Evolutionary conservation across 2,888 invertebrate species (phyloP).

Genomic region (Melanostoma mellinum): DNA sequence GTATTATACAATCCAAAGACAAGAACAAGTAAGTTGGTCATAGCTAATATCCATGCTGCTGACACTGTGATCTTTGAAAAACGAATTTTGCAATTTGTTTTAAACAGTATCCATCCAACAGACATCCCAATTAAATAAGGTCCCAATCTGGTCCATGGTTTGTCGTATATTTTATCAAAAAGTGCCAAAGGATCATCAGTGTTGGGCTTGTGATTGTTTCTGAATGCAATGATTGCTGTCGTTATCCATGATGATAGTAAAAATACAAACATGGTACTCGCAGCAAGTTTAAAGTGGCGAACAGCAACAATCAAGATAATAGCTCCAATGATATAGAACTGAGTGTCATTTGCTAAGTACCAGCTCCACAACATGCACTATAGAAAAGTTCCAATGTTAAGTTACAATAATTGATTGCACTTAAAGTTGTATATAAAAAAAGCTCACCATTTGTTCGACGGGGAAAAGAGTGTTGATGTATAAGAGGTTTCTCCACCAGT

Average conservation of each 20-base stretch:
- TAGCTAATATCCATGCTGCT: conserved; percentile 88
- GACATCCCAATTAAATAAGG: conserved; percentile 93
- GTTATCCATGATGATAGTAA: conserved; percentile 90
- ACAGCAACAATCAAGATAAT: conserved; percentile 91
- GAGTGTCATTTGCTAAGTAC: conserved; percentile 94
- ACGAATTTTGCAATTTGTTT: conserved; percentile 89
- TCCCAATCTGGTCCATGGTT: conserved; percentile 93
- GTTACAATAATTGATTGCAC: background rate
- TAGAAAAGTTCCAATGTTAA: conserved; percentile 8
- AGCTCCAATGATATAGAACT: conserved; percentile 92
- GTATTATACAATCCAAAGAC: conserved; percentile 90
- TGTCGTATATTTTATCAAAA: conserved; percentile 94
- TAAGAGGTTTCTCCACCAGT: conserved; percentile 94
- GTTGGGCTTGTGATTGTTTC: conserved; percentile 90
- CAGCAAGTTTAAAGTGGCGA: conserved; percentile 90
- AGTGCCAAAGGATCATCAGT: conserved; percentile 91
- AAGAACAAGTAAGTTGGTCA: conserved; percentile 87
- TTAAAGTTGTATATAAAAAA: background rate
- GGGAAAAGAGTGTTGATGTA: conserved; percentile 94
- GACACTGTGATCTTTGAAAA: conserved; percentile 87
- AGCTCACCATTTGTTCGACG: conserved; percentile 90
- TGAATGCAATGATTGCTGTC: conserved; percentile 90
- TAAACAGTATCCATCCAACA: conserved; percentile 91
- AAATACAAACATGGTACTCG: conserved; percentile 85
- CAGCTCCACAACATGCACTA: conserved; percentile 96